Percentiles rank a stretch among this genome's conserved stretches.
Conservation (phyloP, 2,888 invertebrate species). For the Drosophila peninsularis region DNA sequence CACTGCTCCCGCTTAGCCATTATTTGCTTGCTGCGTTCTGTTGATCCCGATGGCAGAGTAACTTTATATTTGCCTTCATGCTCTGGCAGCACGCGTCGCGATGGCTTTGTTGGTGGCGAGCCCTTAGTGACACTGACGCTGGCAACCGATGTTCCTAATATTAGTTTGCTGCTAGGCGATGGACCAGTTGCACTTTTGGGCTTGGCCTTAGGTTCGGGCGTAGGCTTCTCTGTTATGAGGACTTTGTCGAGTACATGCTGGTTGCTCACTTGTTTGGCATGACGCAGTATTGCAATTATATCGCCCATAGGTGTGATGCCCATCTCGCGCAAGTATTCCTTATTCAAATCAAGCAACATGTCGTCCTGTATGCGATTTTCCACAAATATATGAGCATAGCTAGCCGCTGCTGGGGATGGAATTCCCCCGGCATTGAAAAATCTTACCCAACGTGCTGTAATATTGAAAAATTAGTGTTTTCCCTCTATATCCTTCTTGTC, state of each 20-base stretch:
- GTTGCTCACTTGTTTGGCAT: constrained; percentile 87
- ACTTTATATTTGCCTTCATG: constrained; percentile 87
- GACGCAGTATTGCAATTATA: constrained; percentile 89
- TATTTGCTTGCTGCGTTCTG: constrained; percentile 85
- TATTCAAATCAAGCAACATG: constrained; percentile 94
- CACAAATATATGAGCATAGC: constrained; percentile 93
- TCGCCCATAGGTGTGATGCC: constrained; percentile 91
- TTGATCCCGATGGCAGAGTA: constrained; percentile 86
- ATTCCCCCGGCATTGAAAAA: constrained; percentile 95
- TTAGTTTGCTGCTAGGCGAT: constrained; percentile 41
- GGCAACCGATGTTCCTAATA: not conserved
- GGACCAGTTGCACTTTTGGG: constrained; percentile 5
- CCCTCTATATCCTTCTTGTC: not conserved
- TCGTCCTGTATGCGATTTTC: constrained; percentile 94
- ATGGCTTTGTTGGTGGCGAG: constrained; percentile 75
- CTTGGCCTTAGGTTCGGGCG: constrained; percentile 40
- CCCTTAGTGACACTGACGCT: constrained; percentile 27
- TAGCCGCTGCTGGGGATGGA: constrained; percentile 89
- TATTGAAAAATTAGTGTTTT: not conserved
- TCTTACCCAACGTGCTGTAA: constrained; percentile 89
- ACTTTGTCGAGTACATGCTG: constrained; percentile 87
- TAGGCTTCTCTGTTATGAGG: constrained; percentile 86
- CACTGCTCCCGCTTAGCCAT: constrained; percentile 83
- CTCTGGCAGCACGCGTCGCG: constrained; percentile 85
- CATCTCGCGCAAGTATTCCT: constrained; percentile 95